Base-by-base conservation (phyloP, 2,888 invertebrate genomes). In the Stenchaetothrips biformis region DNA sequence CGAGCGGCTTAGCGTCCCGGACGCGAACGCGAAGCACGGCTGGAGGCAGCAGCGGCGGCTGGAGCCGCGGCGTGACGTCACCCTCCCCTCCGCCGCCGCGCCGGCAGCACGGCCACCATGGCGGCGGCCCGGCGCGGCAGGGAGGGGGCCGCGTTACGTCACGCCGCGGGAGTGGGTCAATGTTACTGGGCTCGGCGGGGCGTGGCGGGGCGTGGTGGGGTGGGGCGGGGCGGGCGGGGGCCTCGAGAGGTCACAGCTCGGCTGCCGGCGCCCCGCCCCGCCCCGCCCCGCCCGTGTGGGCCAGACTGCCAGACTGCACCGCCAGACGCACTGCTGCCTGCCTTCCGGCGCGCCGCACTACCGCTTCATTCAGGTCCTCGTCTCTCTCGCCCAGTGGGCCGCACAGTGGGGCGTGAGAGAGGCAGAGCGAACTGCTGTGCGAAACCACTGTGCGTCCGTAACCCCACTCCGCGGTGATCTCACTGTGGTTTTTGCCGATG, bases 11-110 rank as follows among this genome's bases (percentile, higher is more conserved):
- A 37, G 37, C 37, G 37, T 4, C 37, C 37, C 37, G 37, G 4
- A 37, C 37, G 37, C 37, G 37, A 37, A 37, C 37, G 37, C 37
- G 37, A 4, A 37, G 37, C 37, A 37, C 13, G 21, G 62, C 25
- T 59, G 37, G 78, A 59, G 80, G 48, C 11, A 49, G 25, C 21
- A 25, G 78, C 48, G 48, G 78, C 27, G 48, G 9, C 74, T 77
- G 62, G 79, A 79, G 77, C 48, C 48, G 49, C 16, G 8, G 48
- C 27, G 79, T 77, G 77, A 48, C 48, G n/a, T 48, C 79, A 48
- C 77, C 9, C 8, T 18, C 21, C 47, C 59, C 78, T 49, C 74
- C 62, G 18, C 53, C 18, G 25, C 27, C 13, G n/a, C 25, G 13
- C n/a, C 79, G 67, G 67, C 27, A 48, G 27, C 47, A 77, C 27